Evolutionary conservation across 2,888 invertebrate genomes (phyloP).

Genomic region (Aphodius sticticus): DNA sequence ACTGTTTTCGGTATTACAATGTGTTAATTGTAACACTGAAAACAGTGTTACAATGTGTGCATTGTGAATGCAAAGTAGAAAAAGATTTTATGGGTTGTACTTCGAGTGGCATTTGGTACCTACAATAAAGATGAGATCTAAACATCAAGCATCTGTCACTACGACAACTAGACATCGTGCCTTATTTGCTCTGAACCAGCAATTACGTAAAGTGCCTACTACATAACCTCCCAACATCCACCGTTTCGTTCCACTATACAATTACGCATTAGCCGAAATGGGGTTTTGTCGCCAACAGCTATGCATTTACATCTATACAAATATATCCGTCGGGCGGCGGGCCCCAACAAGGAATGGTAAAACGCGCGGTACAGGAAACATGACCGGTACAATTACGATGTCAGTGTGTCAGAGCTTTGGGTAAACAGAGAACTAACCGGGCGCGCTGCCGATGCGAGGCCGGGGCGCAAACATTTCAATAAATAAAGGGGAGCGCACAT

Average conservation of each 20-base stretch:
- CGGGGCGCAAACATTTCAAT: constrained; percentile 40
- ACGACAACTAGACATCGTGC: neutral
- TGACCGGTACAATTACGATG: constrained; percentile 15
- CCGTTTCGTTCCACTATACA: too few species aligned
- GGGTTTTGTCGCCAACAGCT: neutral
- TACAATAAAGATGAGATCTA: neutral
- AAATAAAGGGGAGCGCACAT: constrained; percentile 47
- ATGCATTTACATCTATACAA: neutral
- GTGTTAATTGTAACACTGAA: too few species aligned
- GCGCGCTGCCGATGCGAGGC: too few species aligned
- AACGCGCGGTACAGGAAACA: neutral
- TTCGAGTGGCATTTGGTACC: neutral
- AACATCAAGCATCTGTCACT: neutral
- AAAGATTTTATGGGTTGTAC: neutral
- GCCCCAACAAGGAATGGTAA: neutral
- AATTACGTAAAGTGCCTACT: neutral
- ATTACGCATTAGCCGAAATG: neutral
- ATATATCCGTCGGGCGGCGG: neutral
- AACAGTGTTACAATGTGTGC: too few species aligned
- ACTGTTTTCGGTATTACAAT: too few species aligned
- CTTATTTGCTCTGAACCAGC: neutral
- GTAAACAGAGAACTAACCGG: neutral
- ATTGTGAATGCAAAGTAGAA: too few species aligned
- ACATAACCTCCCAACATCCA: neutral
- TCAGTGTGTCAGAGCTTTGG: constrained; percentile 8